Base-by-base conservation (phyloP, 2,797 vertebrate genomes). In the Argya squamiceps region DNA sequence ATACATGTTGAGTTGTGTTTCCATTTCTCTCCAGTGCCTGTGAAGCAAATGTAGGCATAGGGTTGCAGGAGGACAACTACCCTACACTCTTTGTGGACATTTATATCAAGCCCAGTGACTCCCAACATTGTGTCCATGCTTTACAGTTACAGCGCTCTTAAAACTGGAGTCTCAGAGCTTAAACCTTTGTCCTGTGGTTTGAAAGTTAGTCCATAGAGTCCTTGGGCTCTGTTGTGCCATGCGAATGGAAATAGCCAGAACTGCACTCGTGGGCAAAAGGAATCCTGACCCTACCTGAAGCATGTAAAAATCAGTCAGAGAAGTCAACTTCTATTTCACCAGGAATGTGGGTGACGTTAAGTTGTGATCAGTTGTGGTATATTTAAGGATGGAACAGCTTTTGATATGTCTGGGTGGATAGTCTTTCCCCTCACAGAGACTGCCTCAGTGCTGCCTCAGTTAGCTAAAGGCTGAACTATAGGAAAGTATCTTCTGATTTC, bases 171-270 rank as follows among this genome's bases (percentile, higher is more conserved):
- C 46, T 26, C 2, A 1, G n/a, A 78, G 24, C 27, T 56, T 78
- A 77, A 77, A 39, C 6, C 9, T 53, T 70, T 87, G 46, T 49
- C 26, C 52, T 71, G 17, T 75, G 60, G 24, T 65, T 80, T 74
- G 47, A 53, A 84, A 74, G 12, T 39, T 26, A 30, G 13, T 86
- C 88, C 0, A 0, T 1, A 4, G 68, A 58, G 37, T 81, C 37
- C 49, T 58, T 5, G 6, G 30, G 18, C 55, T 77, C 26, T 0
- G 0, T 49, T 84, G 44, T 77, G 26, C 15, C 3, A 0, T 12
- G 17, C 7, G 4, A 37, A 30, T 79, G 47, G 75, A 55, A 76
- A 34, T 18, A 88, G 41, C 24, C 41, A 74, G 58, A 88, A 55
- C 37, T 55, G n/a, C 50, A 32, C 6, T 84, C 47, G 6, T 68